Conservation (phyloP, 1,140 invertebrate genomes). For the Eumaeus atala region DNA sequence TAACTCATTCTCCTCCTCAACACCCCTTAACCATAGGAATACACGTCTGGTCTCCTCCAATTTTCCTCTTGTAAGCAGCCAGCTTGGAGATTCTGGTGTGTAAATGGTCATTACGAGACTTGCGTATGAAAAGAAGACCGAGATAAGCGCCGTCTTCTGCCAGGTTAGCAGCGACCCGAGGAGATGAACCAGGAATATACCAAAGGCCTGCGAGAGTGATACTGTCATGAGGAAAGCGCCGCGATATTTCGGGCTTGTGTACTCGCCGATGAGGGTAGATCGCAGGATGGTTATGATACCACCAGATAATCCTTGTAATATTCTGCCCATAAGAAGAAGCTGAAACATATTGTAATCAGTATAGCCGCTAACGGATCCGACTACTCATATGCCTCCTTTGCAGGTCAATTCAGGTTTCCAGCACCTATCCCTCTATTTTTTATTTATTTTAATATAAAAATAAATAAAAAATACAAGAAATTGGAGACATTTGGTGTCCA, state of each 20-base stretch:
- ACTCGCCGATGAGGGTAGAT: slow-evolving; percentile 52
- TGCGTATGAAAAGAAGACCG: slow-evolving; percentile 57
- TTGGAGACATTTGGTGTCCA: no score
- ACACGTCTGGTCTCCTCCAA: slow-evolving; percentile 59
- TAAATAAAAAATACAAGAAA: no score
- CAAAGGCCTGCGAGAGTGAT: slow-evolving; percentile 67
- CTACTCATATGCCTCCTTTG: neutral
- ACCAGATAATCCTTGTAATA: slow-evolving; percentile 41
- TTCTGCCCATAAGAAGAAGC: slow-evolving; percentile 37
- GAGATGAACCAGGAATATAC: slow-evolving; percentile 73
- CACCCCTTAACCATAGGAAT: slow-evolving; percentile 69
- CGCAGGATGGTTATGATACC: slow-evolving; percentile 43
- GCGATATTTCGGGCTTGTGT: slow-evolving; percentile 68
- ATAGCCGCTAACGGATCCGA: neutral
- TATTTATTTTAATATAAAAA: no score
- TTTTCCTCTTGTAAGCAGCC: slow-evolving; percentile 73
- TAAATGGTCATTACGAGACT: slow-evolving; percentile 66
- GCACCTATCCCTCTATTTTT: no score
- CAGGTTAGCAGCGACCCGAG: slow-evolving; percentile 75
- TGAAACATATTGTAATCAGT: slow-evolving; percentile 15
- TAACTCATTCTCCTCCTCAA: slow-evolving; percentile 47
- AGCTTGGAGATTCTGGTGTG: slow-evolving; percentile 81
- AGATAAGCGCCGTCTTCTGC: slow-evolving; percentile 70
- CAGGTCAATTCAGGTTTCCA: no score
- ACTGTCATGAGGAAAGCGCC: slow-evolving; percentile 73